Evolutionary conservation across 2,113 vertebrate genomes (phyloP).

Genomic region (Craseonycteris thonglongyai): DNA sequence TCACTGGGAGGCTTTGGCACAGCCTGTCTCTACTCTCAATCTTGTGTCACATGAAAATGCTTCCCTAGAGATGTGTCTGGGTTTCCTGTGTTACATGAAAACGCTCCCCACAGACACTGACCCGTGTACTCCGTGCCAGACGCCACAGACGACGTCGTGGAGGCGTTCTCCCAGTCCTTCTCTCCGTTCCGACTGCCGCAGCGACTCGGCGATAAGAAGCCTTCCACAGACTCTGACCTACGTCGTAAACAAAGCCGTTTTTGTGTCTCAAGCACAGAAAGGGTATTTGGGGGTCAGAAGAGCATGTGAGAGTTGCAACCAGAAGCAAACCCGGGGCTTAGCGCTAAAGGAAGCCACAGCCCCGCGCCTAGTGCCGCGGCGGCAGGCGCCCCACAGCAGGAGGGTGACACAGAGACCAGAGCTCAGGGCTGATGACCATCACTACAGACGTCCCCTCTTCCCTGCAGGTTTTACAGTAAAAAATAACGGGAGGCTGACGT

Average conservation of each 20-base stretch:
- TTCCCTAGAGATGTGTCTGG: too few species aligned
- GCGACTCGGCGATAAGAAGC: slow-evolving; percentile 90
- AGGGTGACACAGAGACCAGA: not conserved
- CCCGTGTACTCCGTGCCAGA: slow-evolving; percentile 98
- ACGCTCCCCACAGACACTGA: slow-evolving; percentile 58
- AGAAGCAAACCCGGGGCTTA: not conserved
- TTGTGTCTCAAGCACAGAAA: not conserved
- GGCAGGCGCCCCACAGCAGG: too few species aligned
- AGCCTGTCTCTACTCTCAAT: too few species aligned
- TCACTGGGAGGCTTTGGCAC: too few species aligned
- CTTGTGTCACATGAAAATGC: too few species aligned
- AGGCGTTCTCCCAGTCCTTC: slow-evolving; percentile 98
- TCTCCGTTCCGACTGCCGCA: slow-evolving; percentile 95
- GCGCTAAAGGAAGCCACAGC: not conserved
- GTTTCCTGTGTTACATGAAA: not conserved
- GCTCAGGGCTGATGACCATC: not conserved
- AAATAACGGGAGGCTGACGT: too few species aligned
- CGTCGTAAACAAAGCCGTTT: not conserved
- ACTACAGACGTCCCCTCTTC: too few species aligned
- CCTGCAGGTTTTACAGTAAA: too few species aligned
- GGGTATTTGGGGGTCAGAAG: not conserved
- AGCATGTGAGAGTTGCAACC: not conserved
- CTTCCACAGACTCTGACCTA: slow-evolving; percentile 96
- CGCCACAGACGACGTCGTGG: slow-evolving; percentile 95
- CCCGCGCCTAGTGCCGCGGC: too few species aligned